Base-by-base conservation (phyloP, 1,140 invertebrate species). In the Galendromus occidentalis region DNA sequence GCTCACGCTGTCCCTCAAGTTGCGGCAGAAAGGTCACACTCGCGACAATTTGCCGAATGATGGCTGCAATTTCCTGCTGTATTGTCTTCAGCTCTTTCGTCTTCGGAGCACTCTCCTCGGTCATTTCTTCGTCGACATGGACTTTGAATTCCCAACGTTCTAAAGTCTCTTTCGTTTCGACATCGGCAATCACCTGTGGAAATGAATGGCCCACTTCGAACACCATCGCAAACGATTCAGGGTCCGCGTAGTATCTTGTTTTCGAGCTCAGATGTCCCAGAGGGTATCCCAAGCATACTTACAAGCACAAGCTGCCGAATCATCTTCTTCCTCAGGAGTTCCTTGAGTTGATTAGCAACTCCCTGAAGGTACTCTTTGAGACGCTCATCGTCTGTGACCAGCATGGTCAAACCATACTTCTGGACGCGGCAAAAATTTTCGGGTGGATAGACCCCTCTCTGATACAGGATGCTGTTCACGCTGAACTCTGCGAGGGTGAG, bases 61-160 rank as follows among this genome's bases (percentile, higher is more conserved):
- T 76, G 30, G 76, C 75, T 74, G 91, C 84, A 65, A 98, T 97
- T 78, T 94, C 91, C 73, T 86, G 86, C 71, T 93, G 87, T 55
- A 98, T 94, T 73, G 85, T 84, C 75, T 90, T 87, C 6, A 88
- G 74, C 42, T 83, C 82, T 71, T 84, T 85, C 30, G 69, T 78
- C 66, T 78, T 68, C 76, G 77, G 45, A 68, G 66, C 55, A 66
- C 70, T 66, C 51, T 66, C 71, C 70, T 69, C 55, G 55, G 28
- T n/a, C 25, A 72, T 72, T 42, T 71, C 73, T 69, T 75, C 74
- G 69, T 81, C 77, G 72, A 76, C 77, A 65, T 80, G 74, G 28
- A 97, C 83, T 73, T 90, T 88, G 74, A 98, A 98, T 75, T 97
- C 92, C 94, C 94, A 98, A 69, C 93, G 83, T 76, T 98, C 94